phyloP scores from a whole-genome alignment of 1,140 invertebrate species.

The Odontomachus brunneus region DNA sequence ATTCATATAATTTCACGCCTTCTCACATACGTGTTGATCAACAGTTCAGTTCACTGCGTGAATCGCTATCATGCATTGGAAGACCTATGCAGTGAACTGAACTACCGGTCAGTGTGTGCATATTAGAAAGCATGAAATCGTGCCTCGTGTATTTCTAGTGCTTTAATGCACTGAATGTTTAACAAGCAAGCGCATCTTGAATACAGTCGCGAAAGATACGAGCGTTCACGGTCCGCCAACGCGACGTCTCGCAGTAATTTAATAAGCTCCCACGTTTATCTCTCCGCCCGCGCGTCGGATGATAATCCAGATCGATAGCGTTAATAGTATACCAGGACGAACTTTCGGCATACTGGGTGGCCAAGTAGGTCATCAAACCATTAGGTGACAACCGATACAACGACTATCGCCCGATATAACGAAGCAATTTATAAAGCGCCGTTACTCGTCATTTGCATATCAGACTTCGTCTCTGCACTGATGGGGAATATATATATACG shows the following conservation, averaged over 20 bases:
- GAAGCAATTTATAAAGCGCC: slow-evolving; percentile 52
- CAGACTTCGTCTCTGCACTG: slow-evolving; percentile 34
- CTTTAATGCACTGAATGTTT: no score
- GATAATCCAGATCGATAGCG: slow-evolving; percentile 30
- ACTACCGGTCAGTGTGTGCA: no score
- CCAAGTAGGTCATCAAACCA: slow-evolving; percentile 34
- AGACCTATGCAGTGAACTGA: no score
- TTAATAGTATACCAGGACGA: slow-evolving; percentile 25
- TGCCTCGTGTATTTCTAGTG: no score
- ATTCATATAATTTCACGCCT: no score
- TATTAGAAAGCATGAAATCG: no score
- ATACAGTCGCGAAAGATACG: not conserved
- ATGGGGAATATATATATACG: slow-evolving; percentile 46
- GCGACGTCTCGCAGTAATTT: slow-evolving; percentile 3
- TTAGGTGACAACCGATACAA: slow-evolving; percentile 45
- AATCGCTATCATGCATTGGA: no score
- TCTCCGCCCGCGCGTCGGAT: not conserved
- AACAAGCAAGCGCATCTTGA: not conserved
- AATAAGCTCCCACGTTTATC: slow-evolving; percentile 21
- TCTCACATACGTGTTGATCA: no score
- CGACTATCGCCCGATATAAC: slow-evolving; percentile 19
- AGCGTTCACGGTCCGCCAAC: not conserved
- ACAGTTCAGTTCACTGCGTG: no score
- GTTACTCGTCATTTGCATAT: slow-evolving; percentile 34
- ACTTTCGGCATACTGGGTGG: slow-evolving; percentile 23